Evolutionary conservation across 2,888 invertebrate species (phyloP), one percentile per base, ranked within the genome.

Genomic region (Horisme vitalbata): DNA sequence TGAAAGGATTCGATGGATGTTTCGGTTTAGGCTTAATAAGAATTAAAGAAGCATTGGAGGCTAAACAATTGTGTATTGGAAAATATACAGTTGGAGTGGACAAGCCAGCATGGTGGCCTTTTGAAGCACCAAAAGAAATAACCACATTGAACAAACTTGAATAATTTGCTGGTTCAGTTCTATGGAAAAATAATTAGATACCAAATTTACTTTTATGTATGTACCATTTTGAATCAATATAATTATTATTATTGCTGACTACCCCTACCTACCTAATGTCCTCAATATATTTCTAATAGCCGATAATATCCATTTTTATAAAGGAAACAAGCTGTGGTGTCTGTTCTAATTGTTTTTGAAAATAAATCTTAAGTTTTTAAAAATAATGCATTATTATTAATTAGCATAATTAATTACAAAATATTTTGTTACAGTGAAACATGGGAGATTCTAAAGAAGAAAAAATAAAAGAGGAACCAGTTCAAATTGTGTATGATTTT

Each of bases 91-190:
- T 93, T 21, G 88, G 79, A 65, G 89, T 93, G 9, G 66, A 87
- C 2, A 94, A 92, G 68, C 97, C 97, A 0, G 60, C 70, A 9
- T 97, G 97, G 97, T 97, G 97, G 97, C 96, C 97, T 0, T 73
- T 91, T 51, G 94, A 95, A 84, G 91, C 91, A 26, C 90, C 92
- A 4, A 94, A 92, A 80, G 93, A 93, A 60, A 91, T 84, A 71
- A 54, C 76, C 11, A 68, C 63, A 57, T 3, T 54, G 20, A 61
- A 61, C 15, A 71, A 68, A 61, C 15, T 43, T 56, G 67, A 65
- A 57, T 59, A 55, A 55, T 35, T 23, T 35, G 18, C 41, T 31
- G 31, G 23, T 35, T 36, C 9, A 28, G 36, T 49, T 45, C 44
- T 9, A 8, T 12, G 21, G 20, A 18, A 11, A 27, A 20, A 4